Percentiles rank a stretch among this genome's conserved stretches.
phyloP scores from a whole-genome alignment of 2,113 vertebrate species.

The Elephantulus edwardii region DNA sequence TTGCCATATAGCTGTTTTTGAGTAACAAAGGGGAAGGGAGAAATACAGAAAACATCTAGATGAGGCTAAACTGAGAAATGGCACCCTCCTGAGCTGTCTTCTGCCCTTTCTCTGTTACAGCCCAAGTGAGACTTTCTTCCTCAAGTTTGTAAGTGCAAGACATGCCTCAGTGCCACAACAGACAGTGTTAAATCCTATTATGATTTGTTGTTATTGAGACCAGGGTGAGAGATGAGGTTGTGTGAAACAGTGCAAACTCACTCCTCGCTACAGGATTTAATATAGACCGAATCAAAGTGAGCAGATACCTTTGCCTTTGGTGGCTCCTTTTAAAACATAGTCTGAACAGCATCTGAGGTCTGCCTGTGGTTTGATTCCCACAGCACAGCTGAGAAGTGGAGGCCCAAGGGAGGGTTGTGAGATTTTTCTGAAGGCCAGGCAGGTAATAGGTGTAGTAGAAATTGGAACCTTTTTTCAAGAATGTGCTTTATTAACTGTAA shows the following conservation, averaged over 20 bases:
- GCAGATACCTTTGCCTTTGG: background rate
- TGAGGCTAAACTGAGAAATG: background rate
- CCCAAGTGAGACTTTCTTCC: constrained; percentile 39
- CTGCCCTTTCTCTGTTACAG: background rate
- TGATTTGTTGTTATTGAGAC: constrained; percentile 64
- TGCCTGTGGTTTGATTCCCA: background rate
- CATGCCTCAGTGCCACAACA: constrained; percentile 38
- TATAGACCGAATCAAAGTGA: background rate
- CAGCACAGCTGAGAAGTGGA: background rate
- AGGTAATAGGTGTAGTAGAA: rapidly evolving
- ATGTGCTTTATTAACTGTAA: background rate
- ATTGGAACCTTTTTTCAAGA: background rate
- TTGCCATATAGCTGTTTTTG: rapidly evolving
- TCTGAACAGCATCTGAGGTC: background rate
- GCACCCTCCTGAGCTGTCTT: background rate
- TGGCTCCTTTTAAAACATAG: background rate
- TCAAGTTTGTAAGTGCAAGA: constrained; percentile 73
- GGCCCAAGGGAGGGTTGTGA: background rate
- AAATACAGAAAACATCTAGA: rapidly evolving
- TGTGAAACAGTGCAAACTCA: constrained; percentile 37
- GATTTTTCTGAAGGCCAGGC: background rate
- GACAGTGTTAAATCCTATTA: constrained; percentile 62
- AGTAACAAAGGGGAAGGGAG: background rate
- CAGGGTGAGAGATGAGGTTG: constrained; percentile 63
- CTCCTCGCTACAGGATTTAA: background rate